Conservation (phyloP, 2,888 invertebrate genomes). For the Himalopsyche tibetana region DNA sequence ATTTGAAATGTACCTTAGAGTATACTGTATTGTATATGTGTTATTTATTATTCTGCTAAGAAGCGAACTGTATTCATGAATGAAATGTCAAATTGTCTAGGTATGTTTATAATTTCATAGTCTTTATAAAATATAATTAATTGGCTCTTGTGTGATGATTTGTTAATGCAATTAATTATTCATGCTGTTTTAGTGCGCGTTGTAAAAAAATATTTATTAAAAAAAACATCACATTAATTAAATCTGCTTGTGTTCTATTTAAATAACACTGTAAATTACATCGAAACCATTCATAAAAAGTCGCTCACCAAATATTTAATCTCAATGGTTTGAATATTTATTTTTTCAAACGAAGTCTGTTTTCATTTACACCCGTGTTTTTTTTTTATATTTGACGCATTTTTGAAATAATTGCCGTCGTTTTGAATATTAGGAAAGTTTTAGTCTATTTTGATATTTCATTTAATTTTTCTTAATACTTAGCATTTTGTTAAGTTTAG, state of each 20-base stretch:
- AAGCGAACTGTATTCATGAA: background rate
- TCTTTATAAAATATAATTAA: background rate
- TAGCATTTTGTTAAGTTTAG: too few relatives aligned
- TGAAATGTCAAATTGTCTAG: background rate
- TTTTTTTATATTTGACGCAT: background rate
- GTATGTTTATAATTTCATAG: background rate
- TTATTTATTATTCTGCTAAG: background rate
- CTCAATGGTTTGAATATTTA: background rate
- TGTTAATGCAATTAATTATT: constrained; percentile 31
- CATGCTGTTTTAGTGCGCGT: constrained; percentile 14
- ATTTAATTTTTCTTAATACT: too few relatives aligned
- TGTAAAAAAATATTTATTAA: background rate
- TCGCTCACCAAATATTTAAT: constrained; percentile 9
- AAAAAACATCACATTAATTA: constrained; percentile 25
- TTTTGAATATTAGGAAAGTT: too few relatives aligned
- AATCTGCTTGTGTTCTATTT: constrained; percentile 5
- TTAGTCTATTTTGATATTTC: too few relatives aligned
- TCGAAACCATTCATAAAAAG: constrained; percentile 29
- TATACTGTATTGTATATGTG: too few relatives aligned
- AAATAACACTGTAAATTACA: constrained; percentile 24
- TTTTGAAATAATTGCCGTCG: background rate
- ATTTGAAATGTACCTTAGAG: too few relatives aligned
- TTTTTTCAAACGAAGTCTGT: background rate
- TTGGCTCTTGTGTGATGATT: constrained; percentile 20
- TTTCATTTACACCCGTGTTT: constrained; percentile 16